Evolutionary conservation across 2,888 invertebrate genomes (phyloP).

Genomic region (Herminia tarsipennalis): DNA sequence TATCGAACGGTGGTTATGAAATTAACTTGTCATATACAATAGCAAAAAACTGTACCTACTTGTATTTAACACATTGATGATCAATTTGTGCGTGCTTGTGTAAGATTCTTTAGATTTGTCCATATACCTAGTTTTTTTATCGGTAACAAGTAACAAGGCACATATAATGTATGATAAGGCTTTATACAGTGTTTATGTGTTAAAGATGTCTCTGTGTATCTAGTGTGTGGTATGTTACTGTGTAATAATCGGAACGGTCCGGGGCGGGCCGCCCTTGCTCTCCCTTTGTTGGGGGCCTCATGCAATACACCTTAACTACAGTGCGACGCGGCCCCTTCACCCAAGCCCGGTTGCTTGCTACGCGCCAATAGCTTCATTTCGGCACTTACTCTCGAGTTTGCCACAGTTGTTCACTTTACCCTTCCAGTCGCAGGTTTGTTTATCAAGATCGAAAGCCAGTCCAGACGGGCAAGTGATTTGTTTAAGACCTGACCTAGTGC

Average conservation of each 20-base stretch:
- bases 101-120: too few relatives aligned
- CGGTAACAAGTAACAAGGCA: too few relatives aligned
- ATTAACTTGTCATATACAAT: too few relatives aligned
- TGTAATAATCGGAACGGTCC: constrained; percentile 61
- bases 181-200: neutral
- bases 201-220: neutral
- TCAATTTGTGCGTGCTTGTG: too few relatives aligned
- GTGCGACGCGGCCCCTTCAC: constrained; percentile 84
- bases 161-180: too few relatives aligned
- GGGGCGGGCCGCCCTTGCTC: constrained; percentile 59
- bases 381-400: constrained; percentile 97
- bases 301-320: constrained; percentile 81
- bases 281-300: constrained; percentile 76
- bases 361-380: constrained; percentile 79
- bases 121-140: too few relatives aligned
- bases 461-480: constrained; percentile 98
- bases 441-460: constrained; percentile 98
- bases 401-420: constrained; percentile 98
- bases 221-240: constrained; percentile 60
- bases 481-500: constrained; percentile 98
- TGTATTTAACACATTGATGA: too few relatives aligned
- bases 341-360: constrained; percentile 82
- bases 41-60: too few relatives aligned
- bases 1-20: too few relatives aligned
- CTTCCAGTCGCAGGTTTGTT: constrained; percentile 99